Evolutionary conservation across 2,888 invertebrate genomes (phyloP), one percentile per base, ranked within the genome.

Genomic region (Dryocosmus kuriphilus): DNA sequence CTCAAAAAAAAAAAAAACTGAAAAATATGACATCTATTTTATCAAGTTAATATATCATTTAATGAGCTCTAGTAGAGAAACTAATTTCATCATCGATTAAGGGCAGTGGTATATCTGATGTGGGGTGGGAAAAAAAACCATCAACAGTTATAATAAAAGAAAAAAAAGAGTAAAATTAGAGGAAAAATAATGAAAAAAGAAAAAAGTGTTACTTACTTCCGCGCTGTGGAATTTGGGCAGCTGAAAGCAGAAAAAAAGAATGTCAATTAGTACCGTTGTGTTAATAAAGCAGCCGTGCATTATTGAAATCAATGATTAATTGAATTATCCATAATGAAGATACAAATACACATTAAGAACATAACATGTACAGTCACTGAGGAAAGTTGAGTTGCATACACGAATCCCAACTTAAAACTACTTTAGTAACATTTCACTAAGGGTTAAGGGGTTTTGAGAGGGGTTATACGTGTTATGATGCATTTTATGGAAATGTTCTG

Each of bases 161-260:
- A 55, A 77, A 75, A 75, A 67, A 74, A 63, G 7, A 63, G 71
- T 5, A 60, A 6, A 32, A 61, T 32, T 5, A 65, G n/a, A 55
- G 14, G 41, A 9, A 41, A 77, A 76, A 35, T 35, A 22, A 51
- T n/a, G 51, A 57, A 80, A 78, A 65, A 62, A 67, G n/a, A 78
- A 74, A 77, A 79, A 80, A 78, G 19, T 77, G 46, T 92, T 94
- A 96, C 96, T 96, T 93, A 96, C 96, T 96, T 95, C 95, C 96
- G 94, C 96, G 95, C 94, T 96, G 96, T 92, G 96, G 96, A 92
- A 96, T 96, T 95, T 96, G 96, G 92, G 96, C 96, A 95, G 96
- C 96, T 96, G 95, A 88, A 96, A 94, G 94, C 93, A 93, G 92
- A 93, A 92, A 92, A 91, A 88, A 90, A 87, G 16, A 80, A 82